A percentile compares a stretch with the other conserved stretches of the same genome.
Evolutionary conservation across 2,113 vertebrate species (phyloP).

Genomic region (Catharus bicknelli): DNA sequence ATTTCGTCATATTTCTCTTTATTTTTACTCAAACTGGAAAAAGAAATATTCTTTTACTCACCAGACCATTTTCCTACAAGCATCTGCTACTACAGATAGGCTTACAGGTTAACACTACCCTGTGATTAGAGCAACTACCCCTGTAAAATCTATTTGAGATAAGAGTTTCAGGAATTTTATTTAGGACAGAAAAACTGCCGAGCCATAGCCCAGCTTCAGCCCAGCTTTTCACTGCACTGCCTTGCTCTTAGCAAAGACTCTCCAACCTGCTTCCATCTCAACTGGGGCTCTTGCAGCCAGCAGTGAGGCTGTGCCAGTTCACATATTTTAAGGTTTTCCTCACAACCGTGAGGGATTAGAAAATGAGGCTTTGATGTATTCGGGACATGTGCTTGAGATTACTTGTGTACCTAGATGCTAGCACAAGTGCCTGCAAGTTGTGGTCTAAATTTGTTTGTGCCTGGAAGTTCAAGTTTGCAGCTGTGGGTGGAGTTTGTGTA

Average conservation of each 20-base stretch:
- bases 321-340: slow-evolving; percentile 34
- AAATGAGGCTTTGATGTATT: slow-evolving; percentile 26
- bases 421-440: slow-evolving; percentile 22
- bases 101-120: background rate
- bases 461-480: background rate
- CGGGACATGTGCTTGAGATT: slow-evolving; percentile 27
- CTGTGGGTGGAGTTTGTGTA: background rate
- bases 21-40: background rate
- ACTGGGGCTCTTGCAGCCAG: background rate
- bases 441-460: slow-evolving; percentile 2
- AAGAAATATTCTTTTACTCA: background rate
- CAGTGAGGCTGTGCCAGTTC: background rate
- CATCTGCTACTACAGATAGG: background rate
- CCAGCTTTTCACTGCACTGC: too few relatives aligned
- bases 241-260: background rate
- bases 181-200: background rate
- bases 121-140: background rate
- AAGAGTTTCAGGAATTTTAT: background rate
- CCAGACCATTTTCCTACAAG: background rate
- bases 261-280: background rate
- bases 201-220: background rate
- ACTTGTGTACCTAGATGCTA: slow-evolving; percentile 20
- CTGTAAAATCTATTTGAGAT: background rate
- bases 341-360: slow-evolving; percentile 3
- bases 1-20: background rate